Evolutionary conservation across 2,888 invertebrate species (phyloP).

Genomic region (Eupithecia subfuscata): DNA sequence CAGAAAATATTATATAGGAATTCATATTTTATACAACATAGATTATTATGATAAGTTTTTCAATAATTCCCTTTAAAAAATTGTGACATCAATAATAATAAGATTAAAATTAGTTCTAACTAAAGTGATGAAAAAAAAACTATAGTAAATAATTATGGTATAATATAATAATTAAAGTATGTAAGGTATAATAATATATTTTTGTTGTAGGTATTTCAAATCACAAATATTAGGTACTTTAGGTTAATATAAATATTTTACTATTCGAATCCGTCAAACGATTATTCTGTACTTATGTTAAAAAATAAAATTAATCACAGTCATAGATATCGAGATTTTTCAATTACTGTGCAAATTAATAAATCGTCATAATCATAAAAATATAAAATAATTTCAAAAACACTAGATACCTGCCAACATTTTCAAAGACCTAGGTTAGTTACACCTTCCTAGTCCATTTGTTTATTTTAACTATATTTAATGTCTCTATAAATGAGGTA

Average conservation of each 20-base stretch:
- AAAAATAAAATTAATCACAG: conserved; percentile 5
- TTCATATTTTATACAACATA: neutral
- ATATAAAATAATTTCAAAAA: neutral
- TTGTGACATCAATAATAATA: neutral
- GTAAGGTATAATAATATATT: neutral
- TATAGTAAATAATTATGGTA: neutral
- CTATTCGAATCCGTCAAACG: conserved; percentile 8
- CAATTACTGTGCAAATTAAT: conserved; percentile 8
- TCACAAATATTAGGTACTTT: conserved; percentile 2
- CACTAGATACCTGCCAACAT: neutral
- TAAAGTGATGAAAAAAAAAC: neutral
- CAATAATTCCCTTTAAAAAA: neutral
- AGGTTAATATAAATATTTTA: neutral
- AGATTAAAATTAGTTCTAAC: neutral
- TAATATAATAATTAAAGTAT: neutral
- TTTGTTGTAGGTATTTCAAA: neutral
- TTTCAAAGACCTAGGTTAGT: neutral
- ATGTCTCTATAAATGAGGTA: conserved; percentile 47
- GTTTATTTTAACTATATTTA: conserved; percentile 1
- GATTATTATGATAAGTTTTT: neutral
- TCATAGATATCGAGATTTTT: conserved; percentile 1
- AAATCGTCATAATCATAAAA: neutral
- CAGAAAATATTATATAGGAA: neutral
- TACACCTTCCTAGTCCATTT: neutral
- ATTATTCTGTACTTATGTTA: neutral